phyloP scores from a whole-genome alignment of 2,888 invertebrate genomes.

The Gisinianus flammeolus region DNA sequence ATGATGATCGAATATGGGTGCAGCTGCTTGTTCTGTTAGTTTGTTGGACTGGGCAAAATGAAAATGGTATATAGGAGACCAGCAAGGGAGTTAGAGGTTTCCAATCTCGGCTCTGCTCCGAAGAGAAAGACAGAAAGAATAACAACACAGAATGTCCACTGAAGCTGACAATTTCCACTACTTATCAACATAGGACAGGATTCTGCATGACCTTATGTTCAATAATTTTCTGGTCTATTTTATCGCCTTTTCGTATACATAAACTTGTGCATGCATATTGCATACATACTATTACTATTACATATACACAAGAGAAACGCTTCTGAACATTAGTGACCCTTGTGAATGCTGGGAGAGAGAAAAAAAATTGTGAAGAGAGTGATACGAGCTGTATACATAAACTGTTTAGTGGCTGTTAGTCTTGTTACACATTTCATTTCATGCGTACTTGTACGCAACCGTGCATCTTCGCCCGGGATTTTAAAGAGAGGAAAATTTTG shows the following conservation, averaged over 20 bases:
- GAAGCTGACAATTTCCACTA: conserved; percentile 28
- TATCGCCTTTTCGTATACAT: neutral
- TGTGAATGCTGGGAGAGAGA: neutral
- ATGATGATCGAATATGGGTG: conserved; percentile 47
- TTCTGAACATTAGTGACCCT: neutral
- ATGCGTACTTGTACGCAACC: neutral
- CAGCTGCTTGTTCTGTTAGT: conserved; percentile 36
- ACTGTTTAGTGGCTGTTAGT: neutral
- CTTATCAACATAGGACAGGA: conserved; percentile 30
- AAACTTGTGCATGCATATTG: too few relatives aligned
- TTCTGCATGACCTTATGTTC: conserved; percentile 8
- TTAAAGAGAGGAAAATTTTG: conserved; percentile 27
- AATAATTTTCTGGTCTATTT: conserved; percentile 4
- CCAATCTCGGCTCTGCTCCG: conserved; percentile 16
- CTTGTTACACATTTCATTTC: neutral
- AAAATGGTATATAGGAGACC: neutral
- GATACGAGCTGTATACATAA: too few relatives aligned
- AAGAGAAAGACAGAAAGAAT: conserved; percentile 24
- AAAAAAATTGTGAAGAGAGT: neutral
- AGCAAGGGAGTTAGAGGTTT: neutral
- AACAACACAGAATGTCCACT: conserved; percentile 34
- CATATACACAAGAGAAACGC: neutral
- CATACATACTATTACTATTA: neutral
- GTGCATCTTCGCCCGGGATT: conserved; percentile 19
- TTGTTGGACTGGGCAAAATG: neutral